Conservation (phyloP, 2,797 vertebrate species). For the Orientallactaga sibirica region DNA sequence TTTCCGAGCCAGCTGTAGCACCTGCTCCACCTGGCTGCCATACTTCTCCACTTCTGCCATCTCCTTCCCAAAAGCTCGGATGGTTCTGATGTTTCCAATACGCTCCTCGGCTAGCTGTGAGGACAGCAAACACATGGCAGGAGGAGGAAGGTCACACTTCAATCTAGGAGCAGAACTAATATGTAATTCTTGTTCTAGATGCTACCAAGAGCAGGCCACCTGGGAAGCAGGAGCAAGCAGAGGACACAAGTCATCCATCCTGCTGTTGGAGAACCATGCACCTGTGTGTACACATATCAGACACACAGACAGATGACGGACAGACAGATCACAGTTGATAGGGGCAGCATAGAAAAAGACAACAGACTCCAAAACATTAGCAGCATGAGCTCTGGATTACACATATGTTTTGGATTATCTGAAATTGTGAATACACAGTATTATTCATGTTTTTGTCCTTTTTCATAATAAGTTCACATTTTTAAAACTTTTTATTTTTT, state of each 20-base stretch:
- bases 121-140: conserved; percentile 35
- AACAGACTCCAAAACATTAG: neutral
- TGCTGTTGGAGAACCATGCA: neutral
- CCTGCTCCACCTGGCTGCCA: conserved; percentile 88
- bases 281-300: too few relatives aligned
- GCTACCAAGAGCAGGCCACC: neutral
- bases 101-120: conserved; percentile 96
- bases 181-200: neutral
- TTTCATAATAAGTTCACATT: neutral
- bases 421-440: neutral
- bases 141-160: neutral
- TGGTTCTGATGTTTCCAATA: conserved; percentile 96
- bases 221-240: neutral
- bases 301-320: too few relatives aligned
- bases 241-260: neutral
- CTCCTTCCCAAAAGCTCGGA: conserved; percentile 97
- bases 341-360: neutral
- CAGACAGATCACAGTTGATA: neutral
- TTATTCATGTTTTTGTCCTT: neutral
- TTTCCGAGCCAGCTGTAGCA: conserved; percentile 93
- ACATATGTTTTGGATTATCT: neutral
- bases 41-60: conserved; percentile 93
- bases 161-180: neutral
- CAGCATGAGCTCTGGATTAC: neutral
- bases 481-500: neutral